Evolutionary conservation across 2,113 vertebrate species (phyloP), one percentile per base, ranked within the genome.

Genomic region (Plecturocebus donacophilus): DNA sequence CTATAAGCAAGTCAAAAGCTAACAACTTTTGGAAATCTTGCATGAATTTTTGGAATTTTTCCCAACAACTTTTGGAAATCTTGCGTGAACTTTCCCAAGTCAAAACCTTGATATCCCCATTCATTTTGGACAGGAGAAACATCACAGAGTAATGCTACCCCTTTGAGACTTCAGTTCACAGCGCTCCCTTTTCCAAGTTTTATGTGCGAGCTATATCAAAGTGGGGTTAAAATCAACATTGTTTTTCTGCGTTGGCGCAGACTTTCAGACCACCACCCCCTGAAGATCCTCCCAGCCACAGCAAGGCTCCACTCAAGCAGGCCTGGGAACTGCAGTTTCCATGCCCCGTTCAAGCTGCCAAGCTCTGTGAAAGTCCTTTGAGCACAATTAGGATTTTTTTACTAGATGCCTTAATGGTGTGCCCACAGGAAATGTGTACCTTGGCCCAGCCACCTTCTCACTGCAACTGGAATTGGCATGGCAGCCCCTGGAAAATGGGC

Each of bases 351-450:
- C 20, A 4, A 23, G 76, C 84, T 88, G 92, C 92, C 96, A 86
- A 94, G 12, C 32, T 11, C 96, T 52, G 0, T 58, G 90, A 71
- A 94, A 96, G 81, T 79, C 81, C 94, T 94, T 68, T 0, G 73
- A 95, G 92, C 71, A 97, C 90, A 88, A 76, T 95, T 83, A 94
- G 58, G 81, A 93, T 64, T 27, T 95, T 97, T 97, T 98, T 94
- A 91, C 84, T 77, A 35, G 73, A 82, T 82, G 88, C 90, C 91
- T 97, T 82, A 85, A 92, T 71, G 58, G 84, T 40, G 79, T 91
- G 86, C 96, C 96, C 96, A 56, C 94, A 95, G 91, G 58, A 96
- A 98, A 92, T 96, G 95, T 97, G 97, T 98, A 97, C 89, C 85
- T 98, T 98, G 97, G 97, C 97, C 92, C 93, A 38, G 9, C 32